Conservation (phyloP, 2,113 vertebrate genomes). For the Philantomba maxwellii region DNA sequence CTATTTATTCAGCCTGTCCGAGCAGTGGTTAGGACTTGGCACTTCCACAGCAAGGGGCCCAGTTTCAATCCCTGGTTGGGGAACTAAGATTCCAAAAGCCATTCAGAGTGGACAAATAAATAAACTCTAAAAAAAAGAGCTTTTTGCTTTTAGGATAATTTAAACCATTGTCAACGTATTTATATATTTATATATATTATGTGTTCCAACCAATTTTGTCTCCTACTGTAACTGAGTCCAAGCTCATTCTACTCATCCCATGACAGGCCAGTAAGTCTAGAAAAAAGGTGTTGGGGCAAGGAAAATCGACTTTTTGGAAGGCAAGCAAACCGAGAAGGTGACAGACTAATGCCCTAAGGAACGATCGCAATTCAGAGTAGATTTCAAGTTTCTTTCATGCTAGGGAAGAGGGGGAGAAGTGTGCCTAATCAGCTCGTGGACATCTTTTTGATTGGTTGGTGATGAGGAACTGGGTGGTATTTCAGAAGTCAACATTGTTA, state of each 20-base stretch:
- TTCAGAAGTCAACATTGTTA: not conserved
- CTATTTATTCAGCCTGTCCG: not conserved
- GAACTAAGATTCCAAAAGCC: not conserved
- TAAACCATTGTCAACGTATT: not conserved
- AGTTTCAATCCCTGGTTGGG: not conserved
- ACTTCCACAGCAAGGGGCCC: not conserved
- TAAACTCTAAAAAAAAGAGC: not conserved
- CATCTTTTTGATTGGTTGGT: not conserved
- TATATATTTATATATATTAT: not conserved
- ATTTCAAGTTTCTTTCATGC: not conserved
- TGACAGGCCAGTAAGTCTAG: not conserved
- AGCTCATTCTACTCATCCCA: not conserved
- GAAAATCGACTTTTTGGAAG: not conserved
- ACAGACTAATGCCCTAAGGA: not conserved
- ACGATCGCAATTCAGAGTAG: not conserved
- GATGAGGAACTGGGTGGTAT: not conserved
- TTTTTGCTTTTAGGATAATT: not conserved
- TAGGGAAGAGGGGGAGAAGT: not conserved
- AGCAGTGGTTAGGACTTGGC: not conserved
- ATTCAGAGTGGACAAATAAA: not conserved
- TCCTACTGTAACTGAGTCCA: not conserved
- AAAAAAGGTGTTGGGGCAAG: not conserved
- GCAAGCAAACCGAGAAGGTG: not conserved
- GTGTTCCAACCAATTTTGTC: not conserved
- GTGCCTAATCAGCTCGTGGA: not conserved